Percentiles rank a stretch among this genome's conserved stretches.
Evolutionary conservation across 2,113 vertebrate species (phyloP).

Genomic region (Chloebia gouldiae): DNA sequence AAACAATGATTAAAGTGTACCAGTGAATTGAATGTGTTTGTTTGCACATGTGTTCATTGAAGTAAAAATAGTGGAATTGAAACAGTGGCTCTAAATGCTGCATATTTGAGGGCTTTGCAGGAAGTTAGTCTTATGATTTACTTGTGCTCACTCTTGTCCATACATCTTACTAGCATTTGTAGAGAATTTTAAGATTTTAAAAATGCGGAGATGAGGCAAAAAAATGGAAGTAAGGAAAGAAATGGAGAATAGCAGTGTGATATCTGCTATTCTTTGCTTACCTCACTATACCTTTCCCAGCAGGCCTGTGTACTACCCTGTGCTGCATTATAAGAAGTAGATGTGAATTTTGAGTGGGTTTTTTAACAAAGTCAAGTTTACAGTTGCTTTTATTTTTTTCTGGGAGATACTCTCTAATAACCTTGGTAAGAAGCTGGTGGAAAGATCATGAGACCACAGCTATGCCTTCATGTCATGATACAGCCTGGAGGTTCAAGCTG

Average conservation of each 20-base stretch:
- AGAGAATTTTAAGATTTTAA: background rate
- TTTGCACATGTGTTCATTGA: background rate
- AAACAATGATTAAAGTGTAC: background rate
- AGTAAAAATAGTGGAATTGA: background rate
- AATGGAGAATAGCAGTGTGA: background rate
- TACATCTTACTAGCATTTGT: background rate
- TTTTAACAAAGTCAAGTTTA: background rate
- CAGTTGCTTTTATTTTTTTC: background rate
- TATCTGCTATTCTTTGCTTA: background rate
- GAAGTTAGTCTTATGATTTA: background rate
- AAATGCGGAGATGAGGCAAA: background rate
- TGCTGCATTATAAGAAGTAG: background rate
- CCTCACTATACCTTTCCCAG: background rate
- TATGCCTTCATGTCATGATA: background rate
- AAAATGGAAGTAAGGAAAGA: background rate
- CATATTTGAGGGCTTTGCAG: background rate
- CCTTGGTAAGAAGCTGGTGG: background rate
- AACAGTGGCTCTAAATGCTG: background rate
- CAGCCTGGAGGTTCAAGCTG: background rate
- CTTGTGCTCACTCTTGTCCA: background rate
- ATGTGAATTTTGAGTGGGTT: background rate
- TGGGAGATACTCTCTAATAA: background rate
- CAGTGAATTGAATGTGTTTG: background rate
- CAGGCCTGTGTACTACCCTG: background rate
- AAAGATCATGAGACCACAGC: accelerated